phyloP scores from a whole-genome alignment of 2,113 vertebrate species.

The Azemiops feae region DNA sequence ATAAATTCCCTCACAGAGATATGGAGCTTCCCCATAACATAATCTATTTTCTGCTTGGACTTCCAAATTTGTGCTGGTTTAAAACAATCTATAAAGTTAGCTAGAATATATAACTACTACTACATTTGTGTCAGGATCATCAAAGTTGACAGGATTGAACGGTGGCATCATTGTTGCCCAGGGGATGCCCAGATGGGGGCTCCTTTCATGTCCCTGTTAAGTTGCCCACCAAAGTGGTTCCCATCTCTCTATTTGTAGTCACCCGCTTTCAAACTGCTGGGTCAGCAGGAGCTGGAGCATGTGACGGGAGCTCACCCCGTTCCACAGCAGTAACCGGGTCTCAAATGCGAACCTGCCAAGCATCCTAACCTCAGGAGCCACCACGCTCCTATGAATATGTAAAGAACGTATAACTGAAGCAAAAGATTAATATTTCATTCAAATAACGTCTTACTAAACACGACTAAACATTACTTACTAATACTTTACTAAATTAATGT shows the following conservation, averaged over 20 bases:
- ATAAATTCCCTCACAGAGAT: background rate
- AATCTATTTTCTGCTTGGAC: background rate
- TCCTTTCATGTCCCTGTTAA: background rate
- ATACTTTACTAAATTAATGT: background rate
- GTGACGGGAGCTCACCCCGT: background rate
- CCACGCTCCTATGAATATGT: background rate
- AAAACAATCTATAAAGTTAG: background rate
- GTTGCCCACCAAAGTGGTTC: background rate
- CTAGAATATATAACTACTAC: rapidly evolving
- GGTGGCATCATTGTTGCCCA: background rate
- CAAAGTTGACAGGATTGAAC: background rate
- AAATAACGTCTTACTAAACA: background rate
- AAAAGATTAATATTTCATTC: rapidly evolving
- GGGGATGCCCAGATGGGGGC: background rate
- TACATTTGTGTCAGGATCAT: background rate
- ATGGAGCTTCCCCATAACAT: background rate
- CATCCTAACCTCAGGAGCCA: background rate
- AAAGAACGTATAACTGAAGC: rapidly evolving
- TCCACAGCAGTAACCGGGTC: background rate
- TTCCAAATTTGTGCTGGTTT: background rate
- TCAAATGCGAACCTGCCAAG: background rate
- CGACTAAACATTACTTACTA: background rate
- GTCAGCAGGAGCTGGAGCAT: background rate
- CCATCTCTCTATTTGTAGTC: background rate
- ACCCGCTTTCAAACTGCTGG: background rate